phyloP scores from a whole-genome alignment of 2,797 vertebrate genomes.

The Pseudocheirus occidentalis region DNA sequence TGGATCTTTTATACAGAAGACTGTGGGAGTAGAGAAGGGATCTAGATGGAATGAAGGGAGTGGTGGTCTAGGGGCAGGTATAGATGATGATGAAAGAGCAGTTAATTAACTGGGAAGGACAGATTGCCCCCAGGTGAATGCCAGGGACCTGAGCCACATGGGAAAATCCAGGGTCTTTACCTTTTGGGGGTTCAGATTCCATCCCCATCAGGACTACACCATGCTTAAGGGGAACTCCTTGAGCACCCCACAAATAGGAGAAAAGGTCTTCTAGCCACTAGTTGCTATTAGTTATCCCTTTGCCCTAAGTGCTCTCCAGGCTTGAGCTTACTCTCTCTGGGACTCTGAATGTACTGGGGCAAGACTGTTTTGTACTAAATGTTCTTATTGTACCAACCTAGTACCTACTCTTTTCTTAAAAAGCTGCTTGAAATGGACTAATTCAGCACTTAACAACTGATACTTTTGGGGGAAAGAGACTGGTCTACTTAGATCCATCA shows the following conservation, averaged over 20 bases:
- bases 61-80: no score
- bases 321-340: neutral
- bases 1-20: no score
- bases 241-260: neutral
- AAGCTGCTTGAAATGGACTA: neutral
- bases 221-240: neutral
- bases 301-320: neutral
- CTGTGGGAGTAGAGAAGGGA: no score
- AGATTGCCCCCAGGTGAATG: no score
- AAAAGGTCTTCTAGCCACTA: neutral
- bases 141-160: no score
- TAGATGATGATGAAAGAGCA: no score
- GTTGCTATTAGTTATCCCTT: neutral
- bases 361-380: neutral
- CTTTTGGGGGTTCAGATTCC: no score
- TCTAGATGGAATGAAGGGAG: no score
- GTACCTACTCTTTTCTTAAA: neutral
- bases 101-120: no score
- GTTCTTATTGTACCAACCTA: neutral
- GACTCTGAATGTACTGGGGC: neutral
- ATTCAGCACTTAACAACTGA: neutral
- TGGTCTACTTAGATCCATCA: neutral
- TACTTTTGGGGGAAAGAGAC: no score
- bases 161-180: no score
- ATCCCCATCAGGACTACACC: neutral